These are phyloP conservation scores for Tipula helvola DNA, from an alignment of 2,888 invertebrate genomes.

Conservation along the genomic window DNA sequence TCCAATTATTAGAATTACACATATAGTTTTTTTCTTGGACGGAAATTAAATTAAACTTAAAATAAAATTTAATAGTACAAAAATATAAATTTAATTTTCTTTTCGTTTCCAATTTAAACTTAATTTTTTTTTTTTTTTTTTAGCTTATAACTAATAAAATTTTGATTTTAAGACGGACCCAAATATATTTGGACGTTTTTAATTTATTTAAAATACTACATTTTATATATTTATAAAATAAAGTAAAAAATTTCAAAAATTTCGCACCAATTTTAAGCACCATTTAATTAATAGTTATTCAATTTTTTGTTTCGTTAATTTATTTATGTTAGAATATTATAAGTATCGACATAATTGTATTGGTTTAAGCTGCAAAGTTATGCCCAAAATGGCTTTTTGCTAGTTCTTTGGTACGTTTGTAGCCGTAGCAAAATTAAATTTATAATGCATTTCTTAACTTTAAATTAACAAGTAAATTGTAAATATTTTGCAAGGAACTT, in stretches of 20 bases:
- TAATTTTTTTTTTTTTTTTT: neutral
- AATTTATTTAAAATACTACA: neutral
- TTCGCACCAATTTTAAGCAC: constrained; percentile 9
- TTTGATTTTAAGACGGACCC: neutral
- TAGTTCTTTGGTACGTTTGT: neutral
- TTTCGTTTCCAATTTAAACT: neutral
- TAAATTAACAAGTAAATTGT: no score
- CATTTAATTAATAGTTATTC: neutral
- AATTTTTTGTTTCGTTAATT: neutral
- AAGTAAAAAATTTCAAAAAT: neutral
- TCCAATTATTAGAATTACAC: neutral
- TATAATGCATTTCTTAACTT: no score
- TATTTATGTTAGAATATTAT: neutral
- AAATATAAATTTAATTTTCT: neutral
- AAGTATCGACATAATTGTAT: neutral
- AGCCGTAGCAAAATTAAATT: no score
- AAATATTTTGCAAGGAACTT: no score
- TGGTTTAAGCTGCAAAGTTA: neutral
- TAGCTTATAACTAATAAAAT: neutral
- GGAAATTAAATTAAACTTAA: neutral
- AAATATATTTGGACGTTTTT: neutral
- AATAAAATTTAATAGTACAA: neutral
- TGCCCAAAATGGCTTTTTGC: neutral
- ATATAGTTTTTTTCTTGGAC: neutral
- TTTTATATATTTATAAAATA: neutral